Percentiles rank a stretch among this genome's conserved stretches.
Evolutionary conservation across 2,888 invertebrate genomes (phyloP).

Genomic region (Cantharis flavilabris): DNA sequence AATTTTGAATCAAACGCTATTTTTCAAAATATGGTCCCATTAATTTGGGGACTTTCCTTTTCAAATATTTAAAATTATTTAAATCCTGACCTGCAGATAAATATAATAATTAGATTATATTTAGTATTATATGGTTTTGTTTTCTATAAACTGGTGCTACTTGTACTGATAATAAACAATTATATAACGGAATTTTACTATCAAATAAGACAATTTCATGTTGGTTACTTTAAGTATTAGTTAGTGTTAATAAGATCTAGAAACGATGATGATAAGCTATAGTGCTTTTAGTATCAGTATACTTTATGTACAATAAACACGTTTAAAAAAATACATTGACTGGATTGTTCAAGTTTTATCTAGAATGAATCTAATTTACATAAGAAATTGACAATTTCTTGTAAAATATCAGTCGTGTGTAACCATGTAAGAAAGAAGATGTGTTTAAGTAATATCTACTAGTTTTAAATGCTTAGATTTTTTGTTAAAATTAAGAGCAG

Average conservation of each 20-base stretch:
- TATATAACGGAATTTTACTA: not conserved
- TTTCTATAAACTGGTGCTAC: not conserved
- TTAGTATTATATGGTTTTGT: not conserved
- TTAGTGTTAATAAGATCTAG: not conserved
- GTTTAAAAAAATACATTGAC: constrained; percentile 6
- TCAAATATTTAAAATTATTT: not conserved
- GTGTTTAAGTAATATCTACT: not conserved
- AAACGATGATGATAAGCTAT: not conserved
- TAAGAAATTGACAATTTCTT: constrained; percentile 12
- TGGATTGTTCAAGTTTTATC: constrained; percentile 37
- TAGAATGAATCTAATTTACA: constrained; percentile 23
- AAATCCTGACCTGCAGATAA: not conserved
- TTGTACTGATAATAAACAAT: not conserved
- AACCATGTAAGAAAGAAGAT: not conserved
- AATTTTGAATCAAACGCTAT: no score
- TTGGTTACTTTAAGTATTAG: not conserved
- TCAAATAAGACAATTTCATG: not conserved
- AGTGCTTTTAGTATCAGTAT: not conserved
- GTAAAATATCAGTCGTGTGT: constrained; percentile 10
- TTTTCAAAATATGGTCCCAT: no score
- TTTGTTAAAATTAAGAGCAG: not conserved
- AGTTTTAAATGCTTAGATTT: not conserved
- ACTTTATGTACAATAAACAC: not conserved
- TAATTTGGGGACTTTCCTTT: not conserved
- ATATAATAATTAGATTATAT: not conserved